phyloP scores from a whole-genome alignment of 2,888 invertebrate species.

The Cataglyphis altisquamis region DNA sequence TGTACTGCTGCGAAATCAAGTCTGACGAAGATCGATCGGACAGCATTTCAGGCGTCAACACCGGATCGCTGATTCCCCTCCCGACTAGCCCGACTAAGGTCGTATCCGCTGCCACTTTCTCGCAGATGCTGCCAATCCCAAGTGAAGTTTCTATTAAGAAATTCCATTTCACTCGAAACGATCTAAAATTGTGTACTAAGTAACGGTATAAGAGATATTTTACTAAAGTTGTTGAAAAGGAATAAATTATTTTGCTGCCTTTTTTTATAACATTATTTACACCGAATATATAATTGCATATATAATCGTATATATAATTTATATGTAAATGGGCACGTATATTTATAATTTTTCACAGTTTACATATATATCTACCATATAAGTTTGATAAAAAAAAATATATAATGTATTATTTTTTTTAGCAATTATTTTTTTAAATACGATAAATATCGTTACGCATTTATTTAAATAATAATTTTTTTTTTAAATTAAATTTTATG shows the following conservation, averaged over 20 bases:
- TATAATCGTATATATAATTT: neutral
- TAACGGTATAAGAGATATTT: slow-evolving; percentile 10
- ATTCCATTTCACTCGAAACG: slow-evolving; percentile 79
- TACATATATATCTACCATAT: neutral
- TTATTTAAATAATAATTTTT: neutral
- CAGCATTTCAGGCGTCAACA: slow-evolving; percentile 85
- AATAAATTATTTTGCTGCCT: neutral
- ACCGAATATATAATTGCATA: neutral
- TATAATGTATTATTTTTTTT: neutral
- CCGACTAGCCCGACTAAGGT: slow-evolving; percentile 69
- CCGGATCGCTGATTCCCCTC: slow-evolving; percentile 78
- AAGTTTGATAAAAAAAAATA: neutral
- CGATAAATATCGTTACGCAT: neutral
- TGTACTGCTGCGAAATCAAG: slow-evolving; percentile 86
- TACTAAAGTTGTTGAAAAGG: neutral
- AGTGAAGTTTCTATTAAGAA: slow-evolving; percentile 85
- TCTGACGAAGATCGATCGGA: slow-evolving; percentile 86
- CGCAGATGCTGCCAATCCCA: slow-evolving; percentile 85
- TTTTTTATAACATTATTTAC: neutral
- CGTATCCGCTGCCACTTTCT: slow-evolving; percentile 72
- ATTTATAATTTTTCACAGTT: neutral
- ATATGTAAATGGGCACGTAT: neutral
- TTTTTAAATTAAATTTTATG: neutral
- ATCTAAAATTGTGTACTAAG: slow-evolving; percentile 38
- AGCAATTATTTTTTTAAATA: neutral